These are phyloP conservation scores for Carlito syrichta DNA, from an alignment of 2,113 vertebrate genomes.

Conservation along the genomic window DNA sequence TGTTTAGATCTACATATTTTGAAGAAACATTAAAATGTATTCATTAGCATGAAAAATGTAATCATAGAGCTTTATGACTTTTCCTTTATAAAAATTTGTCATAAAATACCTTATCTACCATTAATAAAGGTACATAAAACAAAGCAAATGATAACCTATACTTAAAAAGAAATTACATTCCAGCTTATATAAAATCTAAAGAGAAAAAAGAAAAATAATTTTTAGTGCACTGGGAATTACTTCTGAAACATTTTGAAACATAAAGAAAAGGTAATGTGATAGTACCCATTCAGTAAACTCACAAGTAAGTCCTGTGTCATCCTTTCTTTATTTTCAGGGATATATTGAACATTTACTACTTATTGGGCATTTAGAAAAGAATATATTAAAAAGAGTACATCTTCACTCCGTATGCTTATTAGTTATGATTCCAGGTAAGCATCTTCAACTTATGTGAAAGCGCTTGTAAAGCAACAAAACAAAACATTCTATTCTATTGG, in stretches of 20 bases:
- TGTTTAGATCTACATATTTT: background rate
- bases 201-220: background rate
- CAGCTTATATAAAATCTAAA: background rate
- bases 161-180: background rate
- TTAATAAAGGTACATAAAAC: conserved; percentile 12
- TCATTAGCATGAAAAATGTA: background rate
- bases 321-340: conserved; percentile 10
- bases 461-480: background rate
- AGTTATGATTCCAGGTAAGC: background rate
- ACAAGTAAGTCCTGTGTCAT: background rate
- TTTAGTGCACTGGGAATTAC: background rate
- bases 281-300: background rate
- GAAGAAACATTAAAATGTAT: background rate
- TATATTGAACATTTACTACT: background rate
- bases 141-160: conserved; percentile 1
- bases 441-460: background rate
- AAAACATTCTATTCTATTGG: background rate
- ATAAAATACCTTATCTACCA: background rate
- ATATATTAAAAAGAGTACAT: background rate
- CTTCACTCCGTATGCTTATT: background rate
- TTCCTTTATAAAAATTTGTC: conserved; percentile 23
- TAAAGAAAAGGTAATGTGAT: conserved; percentile 15
- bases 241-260: conserved; percentile 19
- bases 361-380: conserved; percentile 8
- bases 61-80: background rate